Evolutionary conservation across 2,797 vertebrate species (phyloP).

Genomic region (Artibeus jamaicensis): DNA sequence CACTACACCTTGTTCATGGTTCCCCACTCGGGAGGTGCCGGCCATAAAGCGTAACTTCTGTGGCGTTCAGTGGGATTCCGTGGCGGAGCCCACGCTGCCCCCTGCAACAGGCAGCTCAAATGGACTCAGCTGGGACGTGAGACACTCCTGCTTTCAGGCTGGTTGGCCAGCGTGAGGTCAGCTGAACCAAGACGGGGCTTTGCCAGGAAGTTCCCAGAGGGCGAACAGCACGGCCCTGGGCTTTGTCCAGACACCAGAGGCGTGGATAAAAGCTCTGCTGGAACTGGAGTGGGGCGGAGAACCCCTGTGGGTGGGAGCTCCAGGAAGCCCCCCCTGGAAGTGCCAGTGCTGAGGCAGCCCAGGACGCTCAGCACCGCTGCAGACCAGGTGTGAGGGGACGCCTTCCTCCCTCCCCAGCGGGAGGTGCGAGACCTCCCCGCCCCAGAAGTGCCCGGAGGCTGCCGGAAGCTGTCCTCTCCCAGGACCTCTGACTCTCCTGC

Average conservation of each 20-base stretch:
- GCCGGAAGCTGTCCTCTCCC: fast-evolving
- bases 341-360: not conserved
- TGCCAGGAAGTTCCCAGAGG: not conserved
- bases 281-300: not conserved
- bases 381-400: not conserved
- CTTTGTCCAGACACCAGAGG: not conserved
- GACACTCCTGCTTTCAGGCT: not conserved
- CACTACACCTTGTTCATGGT: not conserved
- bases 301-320: not conserved
- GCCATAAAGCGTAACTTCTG: not conserved
- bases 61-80: not conserved
- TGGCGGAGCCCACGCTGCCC: not conserved
- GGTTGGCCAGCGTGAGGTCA: not conserved
- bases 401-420: too few species aligned
- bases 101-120: not conserved
- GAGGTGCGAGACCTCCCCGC: too few species aligned
- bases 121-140: not conserved
- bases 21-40: not conserved
- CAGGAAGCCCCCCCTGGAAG: not conserved
- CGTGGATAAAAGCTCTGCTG: not conserved
- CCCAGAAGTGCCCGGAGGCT: not conserved
- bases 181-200: not conserved
- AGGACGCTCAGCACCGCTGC: not conserved
- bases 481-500: not conserved
- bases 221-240: not conserved